A percentile compares a stretch with the other conserved stretches of the same genome.
These are phyloP conservation scores for Enteromius thamalakanensis DNA, from an alignment of 2,797 vertebrate species.

Conservation along the genomic window DNA sequence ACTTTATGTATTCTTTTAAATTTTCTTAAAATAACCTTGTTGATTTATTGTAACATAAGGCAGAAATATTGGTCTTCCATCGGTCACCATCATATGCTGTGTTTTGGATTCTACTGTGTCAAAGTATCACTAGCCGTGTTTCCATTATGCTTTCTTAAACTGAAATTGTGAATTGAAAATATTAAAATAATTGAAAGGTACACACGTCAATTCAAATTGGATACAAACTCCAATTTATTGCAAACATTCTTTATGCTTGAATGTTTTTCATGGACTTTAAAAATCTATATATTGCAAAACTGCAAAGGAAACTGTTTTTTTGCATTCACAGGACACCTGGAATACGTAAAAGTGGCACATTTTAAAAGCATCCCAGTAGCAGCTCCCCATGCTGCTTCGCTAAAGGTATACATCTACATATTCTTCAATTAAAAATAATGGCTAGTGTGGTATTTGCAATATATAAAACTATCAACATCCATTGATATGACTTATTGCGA, in stretches of 20 bases:
- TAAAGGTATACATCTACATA: background rate
- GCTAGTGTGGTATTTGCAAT: background rate
- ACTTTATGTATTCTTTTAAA: background rate
- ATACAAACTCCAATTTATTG: background rate
- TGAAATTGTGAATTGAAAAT: background rate
- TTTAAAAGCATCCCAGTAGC: background rate
- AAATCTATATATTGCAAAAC: background rate
- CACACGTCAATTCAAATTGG: background rate
- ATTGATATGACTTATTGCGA: background rate
- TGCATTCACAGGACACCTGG: background rate
- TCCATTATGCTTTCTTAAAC: background rate
- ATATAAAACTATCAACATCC: background rate
- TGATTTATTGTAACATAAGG: background rate
- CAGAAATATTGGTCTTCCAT: background rate
- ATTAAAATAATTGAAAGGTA: background rate
- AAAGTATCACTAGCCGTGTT: background rate
- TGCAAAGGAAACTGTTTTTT: background rate
- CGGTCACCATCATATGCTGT: background rate
- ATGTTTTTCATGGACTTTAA: background rate
- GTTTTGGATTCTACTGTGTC: background rate
- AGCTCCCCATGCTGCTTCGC: background rate
- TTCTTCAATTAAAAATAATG: background rate
- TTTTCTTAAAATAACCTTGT: background rate
- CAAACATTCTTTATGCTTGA: background rate
- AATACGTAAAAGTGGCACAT: background rate